These are phyloP conservation scores for Rana temporaria DNA, from an alignment of 2,113 vertebrate species.

Conservation along the genomic window DNA sequence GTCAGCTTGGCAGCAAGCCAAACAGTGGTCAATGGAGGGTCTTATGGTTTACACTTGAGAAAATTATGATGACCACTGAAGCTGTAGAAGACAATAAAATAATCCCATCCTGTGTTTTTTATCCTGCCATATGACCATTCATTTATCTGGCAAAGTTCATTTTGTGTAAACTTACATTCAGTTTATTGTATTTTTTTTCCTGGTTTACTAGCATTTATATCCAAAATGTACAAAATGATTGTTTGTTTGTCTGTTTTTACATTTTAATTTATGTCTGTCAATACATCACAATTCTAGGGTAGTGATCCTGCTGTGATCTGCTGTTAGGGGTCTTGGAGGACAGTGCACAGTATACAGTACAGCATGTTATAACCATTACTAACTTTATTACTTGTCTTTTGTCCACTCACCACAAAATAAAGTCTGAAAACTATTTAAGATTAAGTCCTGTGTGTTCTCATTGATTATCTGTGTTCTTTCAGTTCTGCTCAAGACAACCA, in stretches of 20 bases:
- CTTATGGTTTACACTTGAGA: neutral
- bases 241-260: slow-evolving; percentile 25
- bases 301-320: slow-evolving; percentile 78
- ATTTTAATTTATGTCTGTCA: slow-evolving; percentile 75
- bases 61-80: neutral
- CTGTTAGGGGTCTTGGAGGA: slow-evolving; percentile 78
- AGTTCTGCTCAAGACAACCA: no score
- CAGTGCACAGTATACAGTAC: slow-evolving; percentile 77
- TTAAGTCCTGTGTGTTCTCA: neutral
- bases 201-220: slow-evolving; percentile 71
- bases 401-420: slow-evolving; percentile 94
- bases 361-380: slow-evolving; percentile 91
- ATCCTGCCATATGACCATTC: slow-evolving; percentile 12
- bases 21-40: neutral
- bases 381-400: slow-evolving; percentile 91
- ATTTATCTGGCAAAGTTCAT: slow-evolving; percentile 25
- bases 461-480: no score
- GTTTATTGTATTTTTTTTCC: slow-evolving; percentile 52
- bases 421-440: slow-evolving; percentile 76
- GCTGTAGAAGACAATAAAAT: neutral
- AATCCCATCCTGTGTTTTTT: slow-evolving; percentile 10
- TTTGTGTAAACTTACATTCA: slow-evolving; percentile 68
- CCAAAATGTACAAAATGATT: slow-evolving; percentile 70
- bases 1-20: neutral
- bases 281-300: slow-evolving; percentile 74